phyloP scores from a whole-genome alignment of 2,888 invertebrate species.

The Petrophora chlorosata region DNA sequence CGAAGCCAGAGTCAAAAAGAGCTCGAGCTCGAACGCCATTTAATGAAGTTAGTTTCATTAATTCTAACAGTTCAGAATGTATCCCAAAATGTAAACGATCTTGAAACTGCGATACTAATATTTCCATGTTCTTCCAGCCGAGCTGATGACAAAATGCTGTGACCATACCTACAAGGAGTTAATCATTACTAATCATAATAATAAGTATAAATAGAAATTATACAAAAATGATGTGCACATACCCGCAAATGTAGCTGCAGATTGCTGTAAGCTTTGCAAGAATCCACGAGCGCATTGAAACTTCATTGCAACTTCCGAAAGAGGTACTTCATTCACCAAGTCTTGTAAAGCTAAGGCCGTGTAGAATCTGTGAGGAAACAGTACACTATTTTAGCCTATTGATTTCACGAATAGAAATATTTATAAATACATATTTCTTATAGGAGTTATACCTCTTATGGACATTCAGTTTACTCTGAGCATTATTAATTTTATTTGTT shows the following conservation, averaged over 20 bases:
- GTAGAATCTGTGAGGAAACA: conserved; percentile 86
- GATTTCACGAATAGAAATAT: no score
- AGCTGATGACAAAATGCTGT: conserved; percentile 97
- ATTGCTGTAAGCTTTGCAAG: conserved; percentile 96
- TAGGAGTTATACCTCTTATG: conserved; percentile 83
- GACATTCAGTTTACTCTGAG: conserved; percentile 82
- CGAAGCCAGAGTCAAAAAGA: conserved; percentile 91
- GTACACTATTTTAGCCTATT: no score
- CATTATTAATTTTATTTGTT: conserved; percentile 82
- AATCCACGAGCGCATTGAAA: conserved; percentile 95
- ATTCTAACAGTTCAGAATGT: conserved; percentile 94
- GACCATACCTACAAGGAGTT: conserved; percentile 91
- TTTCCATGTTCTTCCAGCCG: conserved; percentile 95
- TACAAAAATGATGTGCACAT: no score
- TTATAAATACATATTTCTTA: background rate
- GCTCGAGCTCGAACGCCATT: conserved; percentile 93
- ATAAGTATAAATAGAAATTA: background rate
- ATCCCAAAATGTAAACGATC: conserved; percentile 97
- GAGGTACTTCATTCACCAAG: conserved; percentile 94
- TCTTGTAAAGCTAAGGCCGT: conserved; percentile 96
- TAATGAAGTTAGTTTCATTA: conserved; percentile 92
- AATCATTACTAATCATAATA: background rate
- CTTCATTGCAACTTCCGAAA: conserved; percentile 91
- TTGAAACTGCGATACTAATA: conserved; percentile 96
- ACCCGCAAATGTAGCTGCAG: conserved; percentile 97